phyloP scores from a whole-genome alignment of 2,888 invertebrate genomes.

The Mactromeris polynyma region DNA sequence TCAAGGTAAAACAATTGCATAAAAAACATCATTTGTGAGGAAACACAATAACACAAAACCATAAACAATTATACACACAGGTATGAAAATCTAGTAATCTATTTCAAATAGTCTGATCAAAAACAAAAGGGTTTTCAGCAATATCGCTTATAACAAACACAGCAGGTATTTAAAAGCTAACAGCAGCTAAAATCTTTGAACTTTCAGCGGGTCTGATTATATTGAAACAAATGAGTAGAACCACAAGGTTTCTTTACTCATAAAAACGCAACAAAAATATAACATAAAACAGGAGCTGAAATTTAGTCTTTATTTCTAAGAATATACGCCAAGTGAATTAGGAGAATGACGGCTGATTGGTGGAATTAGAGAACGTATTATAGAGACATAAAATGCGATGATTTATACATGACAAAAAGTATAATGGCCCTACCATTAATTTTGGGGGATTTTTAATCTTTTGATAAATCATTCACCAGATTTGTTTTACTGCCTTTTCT shows the following conservation, averaged over 20 bases:
- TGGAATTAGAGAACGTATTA: slow-evolving; percentile 13
- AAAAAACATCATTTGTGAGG: slow-evolving; percentile 6
- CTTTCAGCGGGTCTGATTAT: slow-evolving; percentile 17
- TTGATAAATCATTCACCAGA: slow-evolving; percentile 15
- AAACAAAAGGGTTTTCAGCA: neutral
- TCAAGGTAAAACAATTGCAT: slow-evolving; percentile 7
- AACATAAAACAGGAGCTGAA: slow-evolving; percentile 50
- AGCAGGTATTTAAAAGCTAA: slow-evolving; percentile 23
- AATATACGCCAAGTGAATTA: slow-evolving; percentile 43
- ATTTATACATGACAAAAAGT: slow-evolving; percentile 20
- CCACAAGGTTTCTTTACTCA: slow-evolving; percentile 19
- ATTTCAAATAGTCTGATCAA: slow-evolving; percentile 23
- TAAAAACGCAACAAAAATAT: slow-evolving; percentile 55
- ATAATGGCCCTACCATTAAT: slow-evolving; percentile 7
- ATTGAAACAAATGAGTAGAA: slow-evolving; percentile 21
- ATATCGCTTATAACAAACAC: slow-evolving; percentile 15
- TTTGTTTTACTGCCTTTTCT: neutral
- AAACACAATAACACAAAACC: slow-evolving; percentile 18
- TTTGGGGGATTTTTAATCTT: neutral
- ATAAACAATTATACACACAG: slow-evolving; percentile 8
- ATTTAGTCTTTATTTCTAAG: slow-evolving; percentile 40
- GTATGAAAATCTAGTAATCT: slow-evolving; percentile 21
- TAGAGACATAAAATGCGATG: slow-evolving; percentile 10
- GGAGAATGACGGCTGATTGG: slow-evolving; percentile 26
- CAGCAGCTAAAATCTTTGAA: slow-evolving; percentile 22